phyloP scores from a whole-genome alignment of 2,113 vertebrate genomes.

The Tamias sibiricus region DNA sequence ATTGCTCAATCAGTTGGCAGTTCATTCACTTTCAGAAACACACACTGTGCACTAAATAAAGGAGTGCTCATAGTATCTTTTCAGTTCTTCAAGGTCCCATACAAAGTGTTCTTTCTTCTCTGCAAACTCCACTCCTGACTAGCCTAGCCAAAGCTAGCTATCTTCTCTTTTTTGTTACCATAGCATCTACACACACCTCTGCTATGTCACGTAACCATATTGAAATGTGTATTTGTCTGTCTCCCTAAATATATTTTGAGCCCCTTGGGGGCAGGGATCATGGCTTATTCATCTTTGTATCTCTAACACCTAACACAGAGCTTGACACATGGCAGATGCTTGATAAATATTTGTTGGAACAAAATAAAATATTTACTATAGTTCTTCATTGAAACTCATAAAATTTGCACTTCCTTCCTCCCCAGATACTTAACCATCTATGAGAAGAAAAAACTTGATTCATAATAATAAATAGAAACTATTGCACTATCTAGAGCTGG shows the following conservation, averaged over 20 bases:
- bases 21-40: slow-evolving; percentile 5
- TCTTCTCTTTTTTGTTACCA: neutral
- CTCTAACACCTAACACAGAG: slow-evolving; percentile 43
- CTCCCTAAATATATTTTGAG: slow-evolving; percentile 25
- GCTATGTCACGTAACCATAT: neutral
- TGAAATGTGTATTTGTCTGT: neutral
- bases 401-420: slow-evolving; percentile 64
- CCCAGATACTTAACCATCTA: slow-evolving; percentile 46
- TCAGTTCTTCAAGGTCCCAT: neutral
- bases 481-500: neutral
- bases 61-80: neutral
- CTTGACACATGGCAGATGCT: slow-evolving; percentile 69
- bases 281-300: slow-evolving; percentile 60
- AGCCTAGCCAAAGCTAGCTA: neutral
- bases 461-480: neutral
- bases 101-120: neutral
- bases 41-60: neutral
- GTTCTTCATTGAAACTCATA: slow-evolving; percentile 67
- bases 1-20: neutral
- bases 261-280: neutral
- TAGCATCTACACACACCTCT: neutral
- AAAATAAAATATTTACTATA: slow-evolving; percentile 75
- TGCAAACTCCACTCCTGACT: neutral
- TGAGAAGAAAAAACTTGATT: slow-evolving; percentile 42
- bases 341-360: slow-evolving; percentile 75